Evolutionary conservation across 2,113 vertebrate species (phyloP), one percentile per base, ranked within the genome.

Genomic region (Cacatua alba): DNA sequence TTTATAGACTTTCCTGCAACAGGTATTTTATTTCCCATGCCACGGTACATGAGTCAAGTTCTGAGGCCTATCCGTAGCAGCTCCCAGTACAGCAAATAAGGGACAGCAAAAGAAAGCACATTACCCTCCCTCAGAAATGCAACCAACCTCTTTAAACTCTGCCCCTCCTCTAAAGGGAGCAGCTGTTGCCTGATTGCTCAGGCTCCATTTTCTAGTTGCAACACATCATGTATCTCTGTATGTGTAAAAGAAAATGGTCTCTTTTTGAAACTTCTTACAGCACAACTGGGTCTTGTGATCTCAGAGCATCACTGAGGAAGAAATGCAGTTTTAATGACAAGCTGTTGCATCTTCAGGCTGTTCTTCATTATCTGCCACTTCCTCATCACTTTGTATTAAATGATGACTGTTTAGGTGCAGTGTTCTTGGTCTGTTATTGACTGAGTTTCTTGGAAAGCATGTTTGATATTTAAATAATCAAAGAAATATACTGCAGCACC

Each of bases 381-480:
- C 48, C 64, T 94, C 5, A 4, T 97, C 90, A 78, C 57, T 94
- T 91, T 52, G 17, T 60, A 71, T 76, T 88, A 76, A 93, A 64
- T 82, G 23, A 51, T 95, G 95, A 76, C 44, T 72, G 48, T 60
- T 93, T 72, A 82, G 78, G 44, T 93, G 35, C 48, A 35, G 28
- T 49, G 24, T 43, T 87, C 52, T 69, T 90, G 48, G 12, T 64
- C 57, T 88, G 2, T 49, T 94, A 94, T 63, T 79, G 57, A 93
- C 67, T 10, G 43, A 78, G 13, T 68, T 95, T 93, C 60, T 93
- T 74, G 20, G 26, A 78, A 26, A 90, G 10, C 12, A 11, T 68
- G 57, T 90, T 89, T 94, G 78, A 79, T 93, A 93, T 43, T 82
- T 82, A 55, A 82, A 82, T 90, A 95, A 85, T 94, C 78, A 94